These are phyloP conservation scores for Ceratina australensis DNA, from an alignment of 1,140 invertebrate genomes.

Conservation along the genomic window DNA sequence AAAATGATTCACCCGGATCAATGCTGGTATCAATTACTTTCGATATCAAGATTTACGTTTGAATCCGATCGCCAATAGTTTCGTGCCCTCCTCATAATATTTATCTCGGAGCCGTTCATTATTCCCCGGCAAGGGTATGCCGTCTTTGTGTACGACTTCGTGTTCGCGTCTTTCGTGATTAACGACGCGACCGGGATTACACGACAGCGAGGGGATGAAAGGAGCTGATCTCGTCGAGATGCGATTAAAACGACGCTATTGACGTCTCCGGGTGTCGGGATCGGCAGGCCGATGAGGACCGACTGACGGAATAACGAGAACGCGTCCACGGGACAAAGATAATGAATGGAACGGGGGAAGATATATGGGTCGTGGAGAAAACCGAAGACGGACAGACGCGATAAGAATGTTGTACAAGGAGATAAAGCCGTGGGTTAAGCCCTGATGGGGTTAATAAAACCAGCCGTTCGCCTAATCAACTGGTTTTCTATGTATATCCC, in stretches of 20 bases:
- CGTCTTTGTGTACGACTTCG: slow-evolving; percentile 23
- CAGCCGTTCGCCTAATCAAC: neutral
- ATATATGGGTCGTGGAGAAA: neutral
- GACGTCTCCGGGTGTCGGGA: slow-evolving; percentile 15
- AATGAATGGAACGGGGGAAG: slow-evolving; percentile 20
- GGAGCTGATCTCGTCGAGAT: slow-evolving; percentile 1
- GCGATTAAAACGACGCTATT: slow-evolving; percentile 27
- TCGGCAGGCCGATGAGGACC: slow-evolving; percentile 5
- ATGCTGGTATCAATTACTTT: too few relatives aligned
- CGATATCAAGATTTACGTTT: too few relatives aligned
- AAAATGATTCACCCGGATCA: too few relatives aligned
- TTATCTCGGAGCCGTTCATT: slow-evolving; percentile 16
- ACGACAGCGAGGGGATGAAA: slow-evolving; percentile 15
- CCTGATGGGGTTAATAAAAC: neutral
- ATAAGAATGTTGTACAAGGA: slow-evolving; percentile 15
- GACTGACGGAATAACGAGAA: slow-evolving; percentile 18
- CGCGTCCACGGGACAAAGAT: slow-evolving; percentile 4
- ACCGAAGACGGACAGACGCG: neutral
- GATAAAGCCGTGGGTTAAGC: neutral
- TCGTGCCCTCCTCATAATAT: neutral
- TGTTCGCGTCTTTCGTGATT: slow-evolving; percentile 31
- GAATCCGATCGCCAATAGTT: too few relatives aligned
- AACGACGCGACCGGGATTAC: slow-evolving; percentile 25
- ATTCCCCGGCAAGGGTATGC: neutral
- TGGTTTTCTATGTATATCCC: neutral